Evolutionary conservation across 2,888 invertebrate genomes (phyloP).

Genomic region (Aleiodes leptofemur): DNA sequence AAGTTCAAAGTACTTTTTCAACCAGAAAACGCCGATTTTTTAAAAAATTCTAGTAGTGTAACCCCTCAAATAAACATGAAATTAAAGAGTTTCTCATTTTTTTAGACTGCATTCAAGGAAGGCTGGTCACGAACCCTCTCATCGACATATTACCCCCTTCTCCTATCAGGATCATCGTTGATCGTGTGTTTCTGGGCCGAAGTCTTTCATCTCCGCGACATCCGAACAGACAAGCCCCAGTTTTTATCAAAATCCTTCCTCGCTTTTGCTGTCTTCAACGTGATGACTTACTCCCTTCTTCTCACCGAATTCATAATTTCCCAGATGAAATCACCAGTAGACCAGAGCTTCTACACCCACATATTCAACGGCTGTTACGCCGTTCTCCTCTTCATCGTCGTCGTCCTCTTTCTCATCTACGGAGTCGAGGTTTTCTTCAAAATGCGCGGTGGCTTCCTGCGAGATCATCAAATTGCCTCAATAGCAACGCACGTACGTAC

Average conservation of each 20-base stretch:
- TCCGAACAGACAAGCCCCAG: conserved; percentile 91
- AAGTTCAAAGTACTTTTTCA: no score
- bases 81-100: conserved; percentile 52
- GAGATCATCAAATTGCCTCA: conserved; percentile 82
- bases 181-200: conserved; percentile 97
- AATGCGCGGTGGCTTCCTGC: conserved; percentile 91
- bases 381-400: conserved; percentile 91
- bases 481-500: conserved; percentile 75
- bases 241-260: conserved; percentile 94
- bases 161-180: conserved; percentile 91
- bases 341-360: conserved; percentile 86
- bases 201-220: conserved; percentile 92
- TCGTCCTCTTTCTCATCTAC: conserved; percentile 94
- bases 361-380: conserved; percentile 96
- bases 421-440: conserved; percentile 96
- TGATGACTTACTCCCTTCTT: conserved; percentile 90
- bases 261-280: conserved; percentile 92
- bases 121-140: conserved; percentile 91
- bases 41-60: no score
- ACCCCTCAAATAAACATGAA: no score
- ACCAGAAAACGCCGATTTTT: no score
- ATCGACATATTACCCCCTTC: conserved; percentile 92
- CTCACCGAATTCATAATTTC: conserved; percentile 83
- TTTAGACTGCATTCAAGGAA: conserved; percentile 85
- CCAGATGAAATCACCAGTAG: conserved; percentile 71